Evolutionary conservation across 2,888 invertebrate species (phyloP).

Genomic region (Platycnemis pennipes): DNA sequence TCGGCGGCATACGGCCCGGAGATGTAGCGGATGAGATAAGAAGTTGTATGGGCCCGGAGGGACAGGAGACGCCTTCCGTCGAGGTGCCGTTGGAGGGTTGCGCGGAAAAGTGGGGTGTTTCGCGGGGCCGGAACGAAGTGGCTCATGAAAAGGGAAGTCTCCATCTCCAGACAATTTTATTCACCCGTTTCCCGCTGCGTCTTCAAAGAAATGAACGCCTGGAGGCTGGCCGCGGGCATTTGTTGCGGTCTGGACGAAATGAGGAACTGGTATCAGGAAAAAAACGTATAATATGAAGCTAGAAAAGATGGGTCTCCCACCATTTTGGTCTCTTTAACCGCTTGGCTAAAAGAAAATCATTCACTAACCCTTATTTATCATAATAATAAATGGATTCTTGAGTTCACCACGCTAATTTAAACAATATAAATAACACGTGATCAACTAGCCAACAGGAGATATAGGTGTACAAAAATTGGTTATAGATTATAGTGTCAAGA

Average conservation of each 20-base stretch:
- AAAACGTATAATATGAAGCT: too few species aligned
- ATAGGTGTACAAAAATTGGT: too few species aligned
- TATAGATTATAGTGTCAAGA: too few species aligned
- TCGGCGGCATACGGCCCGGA: neutral
- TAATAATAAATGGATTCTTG: too few species aligned
- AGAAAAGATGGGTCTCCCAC: too few species aligned
- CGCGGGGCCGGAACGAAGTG: neutral
- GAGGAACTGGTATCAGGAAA: too few species aligned
- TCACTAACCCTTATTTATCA: too few species aligned
- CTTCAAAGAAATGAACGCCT: neutral
- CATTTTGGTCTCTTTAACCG: too few species aligned
- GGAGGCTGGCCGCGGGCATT: neutral
- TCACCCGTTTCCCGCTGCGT: neutral
- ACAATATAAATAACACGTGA: too few species aligned
- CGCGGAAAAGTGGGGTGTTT: neutral
- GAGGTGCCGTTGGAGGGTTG: neutral
- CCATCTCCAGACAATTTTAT: neutral
- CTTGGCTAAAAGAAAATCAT: too few species aligned
- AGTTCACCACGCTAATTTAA: too few species aligned
- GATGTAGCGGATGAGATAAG: neutral
- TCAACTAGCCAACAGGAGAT: too few species aligned
- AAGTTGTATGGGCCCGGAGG: neutral
- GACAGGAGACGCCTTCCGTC: neutral
- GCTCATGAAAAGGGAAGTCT: neutral
- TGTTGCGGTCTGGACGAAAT: neutral